Conservation (phyloP, 2,113 vertebrate species). For the Ranitomeya variabilis region DNA sequence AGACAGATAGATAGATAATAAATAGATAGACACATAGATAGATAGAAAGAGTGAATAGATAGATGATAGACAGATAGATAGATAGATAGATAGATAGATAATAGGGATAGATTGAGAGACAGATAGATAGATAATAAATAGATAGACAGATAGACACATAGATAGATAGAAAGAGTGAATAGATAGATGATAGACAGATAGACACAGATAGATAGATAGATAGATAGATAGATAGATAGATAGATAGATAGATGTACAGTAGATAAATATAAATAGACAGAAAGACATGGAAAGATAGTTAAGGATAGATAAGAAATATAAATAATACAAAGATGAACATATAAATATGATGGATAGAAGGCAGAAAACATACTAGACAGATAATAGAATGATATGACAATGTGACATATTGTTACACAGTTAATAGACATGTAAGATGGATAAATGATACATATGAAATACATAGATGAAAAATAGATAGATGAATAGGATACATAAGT, state of each 20-base stretch:
- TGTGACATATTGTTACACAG: too few relatives aligned
- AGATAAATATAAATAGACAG: too few relatives aligned
- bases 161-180: background rate
- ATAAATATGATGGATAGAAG: too few relatives aligned
- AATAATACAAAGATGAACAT: too few relatives aligned
- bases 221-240: background rate
- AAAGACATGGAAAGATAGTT: too few relatives aligned
- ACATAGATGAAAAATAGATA: too few relatives aligned
- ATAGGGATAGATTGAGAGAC: background rate
- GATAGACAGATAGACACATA: background rate
- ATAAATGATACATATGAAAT: too few relatives aligned
- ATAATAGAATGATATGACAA: too few relatives aligned
- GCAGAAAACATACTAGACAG: too few relatives aligned
- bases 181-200: background rate
- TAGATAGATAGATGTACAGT: background rate
- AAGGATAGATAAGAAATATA: too few relatives aligned
- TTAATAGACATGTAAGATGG: too few relatives aligned
- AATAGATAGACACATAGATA: background rate
- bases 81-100: background rate
- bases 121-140: background rate
- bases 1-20: background rate
- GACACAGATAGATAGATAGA: slow-evolving; percentile 4
- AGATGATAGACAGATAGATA: background rate
- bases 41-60: background rate
- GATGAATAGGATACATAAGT: too few relatives aligned